A percentile compares a stretch with the other conserved stretches of the same genome.
These are phyloP conservation scores for Polypterus bichir DNA, from an alignment of 2,113 vertebrate species.

Conservation along the genomic window DNA sequence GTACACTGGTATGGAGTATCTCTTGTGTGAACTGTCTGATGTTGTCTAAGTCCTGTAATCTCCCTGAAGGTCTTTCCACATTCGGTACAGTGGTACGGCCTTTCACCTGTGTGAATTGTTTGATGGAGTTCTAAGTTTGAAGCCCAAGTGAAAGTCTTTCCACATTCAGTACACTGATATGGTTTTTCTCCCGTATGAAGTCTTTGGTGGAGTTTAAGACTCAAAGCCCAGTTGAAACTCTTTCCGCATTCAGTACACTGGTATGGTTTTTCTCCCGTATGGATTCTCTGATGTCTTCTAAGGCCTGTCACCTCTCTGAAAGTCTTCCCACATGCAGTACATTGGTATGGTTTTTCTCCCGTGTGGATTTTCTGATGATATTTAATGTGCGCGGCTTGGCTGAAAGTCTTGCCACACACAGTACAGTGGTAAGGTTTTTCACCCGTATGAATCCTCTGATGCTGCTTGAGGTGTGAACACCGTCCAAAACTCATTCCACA, in stretches of 20 bases:
- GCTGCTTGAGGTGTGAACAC: constrained; percentile 17
- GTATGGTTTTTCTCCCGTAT: constrained; percentile 15
- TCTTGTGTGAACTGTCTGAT: no score
- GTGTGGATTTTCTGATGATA: constrained; percentile 16
- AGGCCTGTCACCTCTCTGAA: constrained; percentile 15
- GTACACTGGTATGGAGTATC: no score
- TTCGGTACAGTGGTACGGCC: no score
- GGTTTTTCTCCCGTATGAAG: no score
- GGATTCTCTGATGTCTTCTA: constrained; percentile 16
- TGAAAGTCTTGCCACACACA: constrained; percentile 12
- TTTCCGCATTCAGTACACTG: constrained; percentile 2
- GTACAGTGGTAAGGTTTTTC: background rate
- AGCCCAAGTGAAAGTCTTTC: constrained; percentile 22
- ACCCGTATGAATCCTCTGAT: constrained; percentile 4
- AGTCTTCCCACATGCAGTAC: constrained; percentile 14
- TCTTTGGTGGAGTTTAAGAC: no score
- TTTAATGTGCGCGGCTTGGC: constrained; percentile 10
- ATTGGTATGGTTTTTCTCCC: constrained; percentile 16
- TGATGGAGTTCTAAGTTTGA: no score
- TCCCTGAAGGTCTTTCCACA: no score
- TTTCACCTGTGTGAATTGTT: no score
- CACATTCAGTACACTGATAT: constrained; percentile 22
- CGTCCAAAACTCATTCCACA: constrained; percentile 46
- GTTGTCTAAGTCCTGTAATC: no score
- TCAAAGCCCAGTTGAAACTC: no score